Base-by-base conservation (phyloP, 2,888 invertebrate species). In the Cryptus armator region DNA sequence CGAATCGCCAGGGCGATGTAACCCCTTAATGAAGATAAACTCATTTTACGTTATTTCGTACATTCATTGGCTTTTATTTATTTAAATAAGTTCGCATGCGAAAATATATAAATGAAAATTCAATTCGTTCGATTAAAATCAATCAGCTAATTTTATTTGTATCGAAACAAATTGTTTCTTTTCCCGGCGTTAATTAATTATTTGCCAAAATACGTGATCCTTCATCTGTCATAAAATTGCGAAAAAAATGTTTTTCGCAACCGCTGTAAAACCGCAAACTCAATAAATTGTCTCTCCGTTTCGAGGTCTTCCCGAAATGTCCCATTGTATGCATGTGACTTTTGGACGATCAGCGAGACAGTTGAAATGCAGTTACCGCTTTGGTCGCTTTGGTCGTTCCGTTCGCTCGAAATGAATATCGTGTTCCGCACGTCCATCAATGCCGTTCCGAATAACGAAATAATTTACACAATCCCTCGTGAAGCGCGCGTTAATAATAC, bases 371-470 rank as follows among this genome's bases (percentile, higher is more conserved):
- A 59, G 32, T 62, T 19, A 29, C 14, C 43, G 19, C 62, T 29
- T 16, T 56, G 14, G 12, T 12, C 32, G 14, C 19, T 19, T 19
- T 19, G 19, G 19, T 19, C 14, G 16, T 29, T 9, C 29, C 44
- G 16, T 12, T 16, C 24, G n/a, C 24, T 7, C n/a, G n/a, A 46
- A 29, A 74, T 16, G 62, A 74, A 74, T 74, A 74, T 74, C 62
- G n/a, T 46, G 19, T 46, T 62, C 7, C 59, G 16, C 29, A 46
- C 46, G 62, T 32, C 29, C 10, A 10, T 62, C 62, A 62, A 62
- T 74, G 12, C 9, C 29, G 44, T 12, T 44, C 19, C 24, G 29
- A 74, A 48, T 29, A 43, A 6, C 74, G 44, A 62, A 74, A 46
- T 62, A 32, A 29, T 68, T 59, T 62, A 46, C n/a, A 10, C 29